Percentiles rank a stretch among this genome's conserved stretches.
phyloP scores from a whole-genome alignment of 2,888 invertebrate species.

The Lottia gigantea region DNA sequence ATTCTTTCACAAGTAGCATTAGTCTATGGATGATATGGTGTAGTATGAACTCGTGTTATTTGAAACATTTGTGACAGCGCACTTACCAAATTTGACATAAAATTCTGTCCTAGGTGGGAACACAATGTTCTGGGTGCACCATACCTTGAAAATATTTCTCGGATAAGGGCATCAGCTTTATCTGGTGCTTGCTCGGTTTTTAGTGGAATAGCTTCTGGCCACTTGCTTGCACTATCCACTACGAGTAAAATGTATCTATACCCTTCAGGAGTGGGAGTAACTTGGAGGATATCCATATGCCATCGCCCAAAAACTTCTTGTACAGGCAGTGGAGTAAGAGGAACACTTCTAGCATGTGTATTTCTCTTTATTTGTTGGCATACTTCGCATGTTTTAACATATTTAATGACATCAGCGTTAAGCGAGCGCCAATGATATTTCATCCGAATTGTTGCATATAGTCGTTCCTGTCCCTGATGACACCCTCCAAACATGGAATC shows the following conservation, averaged over 20 bases:
- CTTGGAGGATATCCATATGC: slow-evolving; percentile 28
- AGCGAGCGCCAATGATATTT: slow-evolving; percentile 27
- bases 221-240: slow-evolving; percentile 9
- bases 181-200: slow-evolving; percentile 14
- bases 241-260: slow-evolving; percentile 9
- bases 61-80: slow-evolving; percentile 16
- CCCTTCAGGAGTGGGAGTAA: slow-evolving; percentile 12
- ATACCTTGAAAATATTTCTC: slow-evolving; percentile 23
- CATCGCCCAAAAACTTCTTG: slow-evolving; percentile 16
- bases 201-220: slow-evolving; percentile 19
- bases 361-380: slow-evolving; percentile 23
- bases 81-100: slow-evolving; percentile 25
- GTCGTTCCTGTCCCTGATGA: slow-evolving; percentile 25
- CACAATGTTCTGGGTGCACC: slow-evolving; percentile 22
- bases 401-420: slow-evolving; percentile 21
- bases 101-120: slow-evolving; percentile 30
- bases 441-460: slow-evolving; percentile 13
- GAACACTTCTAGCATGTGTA: slow-evolving; percentile 15
- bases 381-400: slow-evolving; percentile 16
- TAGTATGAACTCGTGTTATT: slow-evolving; percentile 8
- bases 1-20: slow-evolving; percentile 18
- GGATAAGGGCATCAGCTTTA: slow-evolving; percentile 12
- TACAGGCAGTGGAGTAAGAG: slow-evolving; percentile 20
- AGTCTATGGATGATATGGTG: slow-evolving; percentile 12
- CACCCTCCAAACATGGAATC: slow-evolving; percentile 23